Evolutionary conservation across 2,888 invertebrate species (phyloP), one percentile per base, ranked within the genome.

Genomic region (Trichopoda pennipes): DNA sequence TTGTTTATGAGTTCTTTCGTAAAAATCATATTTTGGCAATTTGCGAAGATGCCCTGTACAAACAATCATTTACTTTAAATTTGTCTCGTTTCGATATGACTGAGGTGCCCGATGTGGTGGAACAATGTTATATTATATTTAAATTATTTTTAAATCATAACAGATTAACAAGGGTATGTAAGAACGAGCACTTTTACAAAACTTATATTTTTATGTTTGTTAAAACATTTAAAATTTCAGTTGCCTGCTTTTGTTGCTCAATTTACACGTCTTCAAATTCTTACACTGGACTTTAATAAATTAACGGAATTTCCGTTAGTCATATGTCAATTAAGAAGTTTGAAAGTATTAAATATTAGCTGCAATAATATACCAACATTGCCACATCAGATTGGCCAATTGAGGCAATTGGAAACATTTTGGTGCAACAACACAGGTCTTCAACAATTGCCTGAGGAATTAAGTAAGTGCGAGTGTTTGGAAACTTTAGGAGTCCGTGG

Each of bases 401-500:
- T 95, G 60, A 92, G 92, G 53, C 92, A 92, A 83, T 88, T 95
- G 66, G 94, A 94, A 88, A 93, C 93, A 2, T 92, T 95, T 85
- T 94, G 94, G 94, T 94, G 94, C 87, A 94, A 95, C 86, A 93
- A 91, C 68, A 92, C 92, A 7, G 93, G 93, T 4, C 88, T 94
- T 23, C 89, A 89, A 17, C 91, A 91, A 83, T 91, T 95, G 63
- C 94, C 94, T 0, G 92, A 92, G 60, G 94, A 94, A 88, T 93
- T 95, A 60, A 93, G 93, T 0, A 93, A 93, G 86, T 92, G 94
- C 80, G 89, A 91, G 47, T 92, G 92, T 77, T 88, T 95, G 44
- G 93, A 94, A 85, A 94, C 94, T 7, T 92, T 95, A 86, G 95
- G 94, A 17, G 94, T 94, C 0, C 92, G 94, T 53, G 94, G 94